Conservation (phyloP, 2,888 invertebrate genomes). For the Helleia helle region DNA sequence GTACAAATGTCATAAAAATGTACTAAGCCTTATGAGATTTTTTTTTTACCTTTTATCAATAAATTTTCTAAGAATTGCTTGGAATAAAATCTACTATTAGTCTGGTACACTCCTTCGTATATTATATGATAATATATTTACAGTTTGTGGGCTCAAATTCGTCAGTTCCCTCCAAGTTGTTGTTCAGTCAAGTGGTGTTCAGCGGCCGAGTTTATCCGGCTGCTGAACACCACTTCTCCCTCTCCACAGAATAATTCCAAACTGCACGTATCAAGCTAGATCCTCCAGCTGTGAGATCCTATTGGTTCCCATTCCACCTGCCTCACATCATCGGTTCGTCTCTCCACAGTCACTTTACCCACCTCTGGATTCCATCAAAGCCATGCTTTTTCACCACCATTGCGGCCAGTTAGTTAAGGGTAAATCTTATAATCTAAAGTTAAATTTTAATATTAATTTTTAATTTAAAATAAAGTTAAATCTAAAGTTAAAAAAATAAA, state of each 20-base stretch:
- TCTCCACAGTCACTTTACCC: constrained; percentile 16
- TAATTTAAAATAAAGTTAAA: background rate
- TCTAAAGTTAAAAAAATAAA: background rate
- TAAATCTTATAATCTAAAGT: constrained; percentile 1
- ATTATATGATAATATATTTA: background rate
- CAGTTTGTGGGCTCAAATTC: background rate
- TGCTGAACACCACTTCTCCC: constrained; percentile 19
- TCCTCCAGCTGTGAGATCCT: constrained; percentile 11
- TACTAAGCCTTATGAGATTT: too few species aligned
- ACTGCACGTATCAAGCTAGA: constrained; percentile 19
- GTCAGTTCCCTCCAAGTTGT: constrained; percentile 4
- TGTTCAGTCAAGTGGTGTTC: too few species aligned
- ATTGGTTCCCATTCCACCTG: constrained; percentile 17
- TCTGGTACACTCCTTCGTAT: background rate
- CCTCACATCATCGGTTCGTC: constrained; percentile 18
- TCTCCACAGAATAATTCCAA: constrained; percentile 20
- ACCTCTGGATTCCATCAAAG: background rate
- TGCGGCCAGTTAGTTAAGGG: background rate
- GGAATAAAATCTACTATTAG: too few species aligned
- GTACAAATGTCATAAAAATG: too few species aligned
- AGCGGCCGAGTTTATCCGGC: constrained; percentile 13
- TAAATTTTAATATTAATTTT: background rate
- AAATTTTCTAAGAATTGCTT: too few species aligned
- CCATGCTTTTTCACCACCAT: constrained; percentile 2
- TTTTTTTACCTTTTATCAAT: too few species aligned